These are phyloP conservation scores for Gobio gobio DNA, from an alignment of 2,113 vertebrate genomes.

Conservation along the genomic window DNA sequence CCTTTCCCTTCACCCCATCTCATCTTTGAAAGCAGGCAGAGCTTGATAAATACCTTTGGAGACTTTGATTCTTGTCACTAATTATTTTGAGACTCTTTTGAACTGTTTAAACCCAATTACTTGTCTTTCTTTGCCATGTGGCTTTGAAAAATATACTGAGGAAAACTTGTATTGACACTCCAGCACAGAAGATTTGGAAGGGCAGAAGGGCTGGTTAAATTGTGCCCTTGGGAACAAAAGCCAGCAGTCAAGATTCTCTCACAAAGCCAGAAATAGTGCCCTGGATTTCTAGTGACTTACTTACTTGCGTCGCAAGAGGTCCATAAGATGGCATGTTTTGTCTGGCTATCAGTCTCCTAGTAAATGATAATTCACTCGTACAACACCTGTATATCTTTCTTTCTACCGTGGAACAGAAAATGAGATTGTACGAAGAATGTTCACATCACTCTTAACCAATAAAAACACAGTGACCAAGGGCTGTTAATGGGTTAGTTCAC, in stretches of 20 bases:
- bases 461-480: not conserved
- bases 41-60: slow-evolving; percentile 56
- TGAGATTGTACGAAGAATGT: not conserved
- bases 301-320: slow-evolving; percentile 10
- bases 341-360: not conserved
- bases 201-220: slow-evolving; percentile 22
- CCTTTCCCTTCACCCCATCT: not conserved
- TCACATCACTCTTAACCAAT: not conserved
- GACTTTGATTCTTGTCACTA: slow-evolving; percentile 67
- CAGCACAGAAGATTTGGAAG: not conserved
- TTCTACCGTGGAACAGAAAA: not conserved
- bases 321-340: not conserved
- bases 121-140: slow-evolving; percentile 44
- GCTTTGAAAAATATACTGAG: slow-evolving; percentile 46
- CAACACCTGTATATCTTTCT: not conserved
- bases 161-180: not conserved
- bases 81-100: slow-evolving; percentile 72
- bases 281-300: slow-evolving; percentile 32
- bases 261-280: slow-evolving; percentile 46
- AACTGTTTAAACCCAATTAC: slow-evolving; percentile 78
- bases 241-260: slow-evolving; percentile 33
- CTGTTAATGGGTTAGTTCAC: not conserved
- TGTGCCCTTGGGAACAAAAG: slow-evolving; percentile 28
- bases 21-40: slow-evolving; percentile 7
- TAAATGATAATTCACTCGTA: not conserved